Evolutionary conservation across 1,140 invertebrate species (phyloP).

Genomic region (Idris sp.): DNA sequence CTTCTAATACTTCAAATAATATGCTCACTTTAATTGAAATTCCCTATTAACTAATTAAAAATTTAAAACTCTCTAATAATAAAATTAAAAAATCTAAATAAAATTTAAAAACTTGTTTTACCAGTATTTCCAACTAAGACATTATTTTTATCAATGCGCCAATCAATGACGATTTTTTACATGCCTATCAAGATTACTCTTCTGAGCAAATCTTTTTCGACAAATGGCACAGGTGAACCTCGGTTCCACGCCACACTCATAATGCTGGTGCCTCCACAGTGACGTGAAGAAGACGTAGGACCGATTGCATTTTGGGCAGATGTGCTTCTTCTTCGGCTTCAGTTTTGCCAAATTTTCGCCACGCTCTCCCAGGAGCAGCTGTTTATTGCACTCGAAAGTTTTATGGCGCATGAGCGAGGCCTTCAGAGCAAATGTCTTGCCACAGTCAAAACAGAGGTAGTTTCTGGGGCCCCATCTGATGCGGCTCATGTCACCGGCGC

Average conservation of each 20-base stretch:
- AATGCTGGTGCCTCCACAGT: slow-evolving; percentile 78
- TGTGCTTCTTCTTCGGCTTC: slow-evolving; percentile 70
- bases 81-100: too few species aligned
- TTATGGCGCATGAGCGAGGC: slow-evolving; percentile 76
- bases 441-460: slow-evolving; percentile 73
- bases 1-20: too few species aligned
- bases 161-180: slow-evolving; percentile 67
- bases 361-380: slow-evolving; percentile 18
- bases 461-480: slow-evolving; percentile 53
- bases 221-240: slow-evolving; percentile 77
- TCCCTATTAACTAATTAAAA: too few species aligned
- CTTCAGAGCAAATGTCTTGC: slow-evolving; percentile 72
- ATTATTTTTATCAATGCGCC: slow-evolving; percentile 15
- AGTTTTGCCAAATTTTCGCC: slow-evolving; percentile 10
- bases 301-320: slow-evolving; percentile 76
- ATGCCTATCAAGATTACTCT: slow-evolving; percentile 75
- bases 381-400: slow-evolving; percentile 72
- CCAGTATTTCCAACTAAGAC: slow-evolving; percentile 4
- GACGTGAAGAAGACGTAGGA: slow-evolving; percentile 77
- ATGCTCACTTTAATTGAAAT: too few species aligned
- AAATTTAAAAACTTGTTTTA: too few species aligned
- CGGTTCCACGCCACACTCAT: slow-evolving; percentile 80
- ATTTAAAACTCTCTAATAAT: too few species aligned
- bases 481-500: slow-evolving; percentile 9
- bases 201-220: slow-evolving; percentile 74